Evolutionary conservation across 2,113 vertebrate species (phyloP).

Genomic region (Microcebus tavaratra): DNA sequence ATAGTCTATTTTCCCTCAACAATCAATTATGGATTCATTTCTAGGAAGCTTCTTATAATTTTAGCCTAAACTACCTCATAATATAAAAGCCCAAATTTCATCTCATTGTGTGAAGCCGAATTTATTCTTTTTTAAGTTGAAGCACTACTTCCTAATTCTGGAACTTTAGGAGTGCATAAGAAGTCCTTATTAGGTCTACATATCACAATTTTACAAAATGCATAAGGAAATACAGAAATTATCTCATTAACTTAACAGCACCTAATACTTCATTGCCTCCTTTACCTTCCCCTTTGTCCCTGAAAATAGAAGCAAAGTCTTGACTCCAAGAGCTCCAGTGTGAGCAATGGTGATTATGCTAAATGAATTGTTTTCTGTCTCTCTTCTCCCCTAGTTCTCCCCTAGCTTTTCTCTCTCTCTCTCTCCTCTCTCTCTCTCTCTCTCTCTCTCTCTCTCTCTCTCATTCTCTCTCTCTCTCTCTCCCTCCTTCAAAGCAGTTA

Average conservation of each 20-base stretch:
- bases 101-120: background rate
- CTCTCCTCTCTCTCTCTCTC: fast-evolving
- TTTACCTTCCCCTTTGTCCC: background rate
- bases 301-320: background rate
- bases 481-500: background rate
- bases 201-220: background rate
- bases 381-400: background rate
- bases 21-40: conserved; percentile 28
- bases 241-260: background rate
- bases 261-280: background rate
- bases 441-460: background rate
- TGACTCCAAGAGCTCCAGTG: too few species aligned
- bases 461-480: too few species aligned
- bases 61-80: conserved; percentile 18
- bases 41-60: background rate
- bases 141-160: background rate
- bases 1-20: background rate
- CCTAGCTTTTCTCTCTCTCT: background rate
- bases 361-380: background rate
- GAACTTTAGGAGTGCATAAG: background rate
- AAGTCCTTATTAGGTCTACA: background rate
- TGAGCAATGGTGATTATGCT: background rate
- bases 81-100: conserved; percentile 14
- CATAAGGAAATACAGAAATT: background rate
- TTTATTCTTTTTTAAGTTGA: conserved; percentile 12